Evolutionary conservation across 2,797 vertebrate species (phyloP).

Genomic region (Valencia hispanica): DNA sequence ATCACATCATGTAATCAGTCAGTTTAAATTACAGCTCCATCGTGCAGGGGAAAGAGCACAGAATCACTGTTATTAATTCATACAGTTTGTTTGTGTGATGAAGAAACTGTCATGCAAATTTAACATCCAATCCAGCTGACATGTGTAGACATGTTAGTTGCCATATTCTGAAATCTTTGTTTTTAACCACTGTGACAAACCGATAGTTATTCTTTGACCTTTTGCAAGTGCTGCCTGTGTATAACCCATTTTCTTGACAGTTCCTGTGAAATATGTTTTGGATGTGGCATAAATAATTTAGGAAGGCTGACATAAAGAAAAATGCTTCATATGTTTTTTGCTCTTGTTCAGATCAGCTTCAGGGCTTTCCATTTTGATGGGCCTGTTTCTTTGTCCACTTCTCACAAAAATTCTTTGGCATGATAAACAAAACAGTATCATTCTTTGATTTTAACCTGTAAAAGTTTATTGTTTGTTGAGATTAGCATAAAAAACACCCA

Average conservation of each 20-base stretch:
- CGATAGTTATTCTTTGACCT: conserved; percentile 27
- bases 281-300: conserved; percentile 14
- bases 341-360: conserved; percentile 10
- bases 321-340: conserved; percentile 7
- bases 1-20: conserved; percentile 52
- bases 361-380: background rate
- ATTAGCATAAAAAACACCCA: background rate
- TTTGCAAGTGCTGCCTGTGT: conserved; percentile 20
- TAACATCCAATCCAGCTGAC: conserved; percentile 21
- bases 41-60: conserved; percentile 19
- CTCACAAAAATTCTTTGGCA: conserved; percentile 6
- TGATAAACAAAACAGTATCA: conserved; percentile 1
- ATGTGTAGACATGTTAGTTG: conserved; percentile 19
- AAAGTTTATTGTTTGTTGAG: background rate
- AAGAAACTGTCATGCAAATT: conserved; percentile 26
- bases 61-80: conserved; percentile 51
- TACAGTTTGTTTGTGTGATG: conserved; percentile 36
- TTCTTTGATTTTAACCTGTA: conserved; percentile 15
- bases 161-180: conserved; percentile 38
- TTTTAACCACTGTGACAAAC: conserved; percentile 19
- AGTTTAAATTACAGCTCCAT: conserved; percentile 44
- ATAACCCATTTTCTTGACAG: conserved; percentile 5
- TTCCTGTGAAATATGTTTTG: conserved; percentile 9
- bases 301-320: background rate
- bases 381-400: conserved; percentile 12